Conservation (phyloP, 2,797 vertebrate genomes). For the Sphaeramia orbicularis region DNA sequence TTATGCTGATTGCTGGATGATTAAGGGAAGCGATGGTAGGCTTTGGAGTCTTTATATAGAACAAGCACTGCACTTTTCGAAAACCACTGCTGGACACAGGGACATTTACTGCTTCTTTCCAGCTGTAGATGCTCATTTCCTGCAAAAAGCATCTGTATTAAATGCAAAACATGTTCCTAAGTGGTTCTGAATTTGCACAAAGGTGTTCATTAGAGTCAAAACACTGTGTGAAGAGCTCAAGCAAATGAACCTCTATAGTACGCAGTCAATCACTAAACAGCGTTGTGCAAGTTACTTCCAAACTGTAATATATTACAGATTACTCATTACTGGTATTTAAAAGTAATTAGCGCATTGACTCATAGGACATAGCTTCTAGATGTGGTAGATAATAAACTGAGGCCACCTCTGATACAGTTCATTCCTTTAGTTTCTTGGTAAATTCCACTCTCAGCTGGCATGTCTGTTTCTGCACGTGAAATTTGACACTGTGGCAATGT, state of each 20-base stretch:
- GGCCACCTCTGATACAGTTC: no score
- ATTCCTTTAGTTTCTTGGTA: no score
- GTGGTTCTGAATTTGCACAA: not conserved
- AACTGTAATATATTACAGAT: no score
- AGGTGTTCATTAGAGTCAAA: not conserved
- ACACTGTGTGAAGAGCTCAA: not conserved
- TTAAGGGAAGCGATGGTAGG: not conserved
- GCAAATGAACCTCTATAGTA: not conserved
- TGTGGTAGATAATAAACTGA: no score
- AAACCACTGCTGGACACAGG: not conserved
- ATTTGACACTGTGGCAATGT: no score
- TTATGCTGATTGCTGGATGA: slow-evolving; percentile 8
- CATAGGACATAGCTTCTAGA: no score
- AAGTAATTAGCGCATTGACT: no score
- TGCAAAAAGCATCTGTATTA: not conserved
- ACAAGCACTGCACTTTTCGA: not conserved
- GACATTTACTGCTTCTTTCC: not conserved
- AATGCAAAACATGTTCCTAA: not conserved
- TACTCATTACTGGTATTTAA: no score
- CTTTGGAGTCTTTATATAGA: not conserved
- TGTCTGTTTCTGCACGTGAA: no score
- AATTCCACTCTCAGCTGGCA: no score
- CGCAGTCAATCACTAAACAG: not conserved
- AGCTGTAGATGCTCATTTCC: not conserved
- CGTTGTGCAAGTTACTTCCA: no score